These are phyloP conservation scores for Cataglyphis rosenhaueri DNA, from an alignment of 2,888 invertebrate species.

Conservation along the genomic window DNA sequence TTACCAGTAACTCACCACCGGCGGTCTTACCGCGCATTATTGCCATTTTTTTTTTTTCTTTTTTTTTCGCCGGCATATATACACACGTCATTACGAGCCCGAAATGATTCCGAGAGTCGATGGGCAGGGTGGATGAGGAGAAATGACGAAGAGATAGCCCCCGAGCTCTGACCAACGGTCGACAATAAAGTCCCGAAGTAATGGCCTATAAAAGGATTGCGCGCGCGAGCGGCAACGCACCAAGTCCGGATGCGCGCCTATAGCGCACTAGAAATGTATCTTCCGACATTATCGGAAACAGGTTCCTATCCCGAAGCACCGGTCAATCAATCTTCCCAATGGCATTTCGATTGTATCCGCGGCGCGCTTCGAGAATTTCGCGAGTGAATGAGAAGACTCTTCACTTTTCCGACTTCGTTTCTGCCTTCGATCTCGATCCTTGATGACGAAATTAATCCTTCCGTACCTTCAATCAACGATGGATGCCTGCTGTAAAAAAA, in stretches of 20 bases:
- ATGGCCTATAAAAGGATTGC: slow-evolving; percentile 67
- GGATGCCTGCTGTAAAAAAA: too few species aligned
- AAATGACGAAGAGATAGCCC: slow-evolving; percentile 64
- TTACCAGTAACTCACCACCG: slow-evolving; percentile 11
- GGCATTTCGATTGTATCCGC: slow-evolving; percentile 50
- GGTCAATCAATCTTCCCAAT: slow-evolving; percentile 61
- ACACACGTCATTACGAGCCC: slow-evolving; percentile 53
- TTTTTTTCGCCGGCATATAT: slow-evolving; percentile 43
- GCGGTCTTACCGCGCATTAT: slow-evolving; percentile 27
- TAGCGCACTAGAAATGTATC: slow-evolving; percentile 66
- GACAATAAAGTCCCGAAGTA: slow-evolving; percentile 68
- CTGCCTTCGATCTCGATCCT: slow-evolving; percentile 3
- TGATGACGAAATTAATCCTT: slow-evolving; percentile 19
- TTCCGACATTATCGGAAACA: slow-evolving; percentile 78
- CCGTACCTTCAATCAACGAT: not conserved
- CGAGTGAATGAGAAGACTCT: slow-evolving; percentile 14
- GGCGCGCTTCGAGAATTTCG: slow-evolving; percentile 24
- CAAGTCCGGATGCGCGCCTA: slow-evolving; percentile 51
- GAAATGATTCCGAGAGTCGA: slow-evolving; percentile 56
- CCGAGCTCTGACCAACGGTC: slow-evolving; percentile 60
- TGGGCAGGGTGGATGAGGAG: slow-evolving; percentile 37
- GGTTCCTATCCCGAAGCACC: slow-evolving; percentile 69
- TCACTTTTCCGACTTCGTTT: slow-evolving; percentile 13
- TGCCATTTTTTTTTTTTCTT: slow-evolving; percentile 56
- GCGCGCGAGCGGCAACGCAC: slow-evolving; percentile 43